phyloP scores from a whole-genome alignment of 2,797 vertebrate species.

The Acanthis flammea region DNA sequence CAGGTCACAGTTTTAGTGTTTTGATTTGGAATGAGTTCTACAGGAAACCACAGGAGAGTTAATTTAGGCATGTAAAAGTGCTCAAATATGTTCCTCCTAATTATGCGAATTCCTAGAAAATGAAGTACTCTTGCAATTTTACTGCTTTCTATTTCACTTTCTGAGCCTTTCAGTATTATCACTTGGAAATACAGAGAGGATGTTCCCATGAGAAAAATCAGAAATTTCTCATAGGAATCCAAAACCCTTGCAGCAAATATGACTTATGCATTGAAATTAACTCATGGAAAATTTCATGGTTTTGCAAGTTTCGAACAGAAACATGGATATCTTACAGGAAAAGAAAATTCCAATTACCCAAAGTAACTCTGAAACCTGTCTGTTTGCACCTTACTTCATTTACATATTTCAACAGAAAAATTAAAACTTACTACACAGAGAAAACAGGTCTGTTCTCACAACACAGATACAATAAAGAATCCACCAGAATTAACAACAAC shows the following conservation, averaged over 20 bases:
- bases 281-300: not conserved
- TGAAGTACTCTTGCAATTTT: not conserved
- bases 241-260: not conserved
- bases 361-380: not conserved
- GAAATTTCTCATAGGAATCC: not conserved
- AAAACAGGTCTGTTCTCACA: not conserved
- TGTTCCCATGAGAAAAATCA: not conserved
- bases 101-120: not conserved
- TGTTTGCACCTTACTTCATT: not conserved
- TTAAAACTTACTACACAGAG: not conserved
- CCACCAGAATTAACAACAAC: not conserved
- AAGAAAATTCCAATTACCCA: not conserved
- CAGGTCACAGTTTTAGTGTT: not conserved
- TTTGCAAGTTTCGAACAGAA: not conserved
- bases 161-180: not conserved
- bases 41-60: not conserved
- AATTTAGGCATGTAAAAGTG: not conserved
- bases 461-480: not conserved
- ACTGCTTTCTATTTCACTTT: not conserved
- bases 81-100: not conserved
- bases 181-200: not conserved
- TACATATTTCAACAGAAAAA: not conserved
- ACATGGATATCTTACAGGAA: not conserved
- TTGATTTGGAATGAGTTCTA: not conserved
- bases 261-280: not conserved